These are phyloP conservation scores for Vireo altiloquus DNA, from an alignment of 2,113 vertebrate species.

Conservation along the genomic window DNA sequence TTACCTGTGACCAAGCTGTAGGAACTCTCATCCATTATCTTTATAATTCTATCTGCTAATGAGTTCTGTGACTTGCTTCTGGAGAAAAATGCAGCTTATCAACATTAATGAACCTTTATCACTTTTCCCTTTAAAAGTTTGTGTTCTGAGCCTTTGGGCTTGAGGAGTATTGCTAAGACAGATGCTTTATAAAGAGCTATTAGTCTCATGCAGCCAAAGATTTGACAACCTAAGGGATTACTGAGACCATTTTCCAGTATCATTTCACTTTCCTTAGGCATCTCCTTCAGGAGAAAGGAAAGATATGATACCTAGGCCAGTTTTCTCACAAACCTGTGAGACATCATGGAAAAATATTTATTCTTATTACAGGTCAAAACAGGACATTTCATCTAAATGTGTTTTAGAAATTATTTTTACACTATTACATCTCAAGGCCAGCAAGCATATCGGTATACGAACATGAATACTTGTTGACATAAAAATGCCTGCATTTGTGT, in stretches of 20 bases:
- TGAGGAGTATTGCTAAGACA: conserved; percentile 39
- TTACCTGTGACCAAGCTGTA: conserved; percentile 34
- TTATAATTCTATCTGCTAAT: conserved; percentile 52
- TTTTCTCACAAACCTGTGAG: not conserved
- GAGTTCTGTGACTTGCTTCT: conserved; percentile 58
- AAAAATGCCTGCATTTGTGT: not conserved
- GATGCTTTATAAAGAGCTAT: conserved; percentile 57
- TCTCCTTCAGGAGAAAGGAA: not conserved
- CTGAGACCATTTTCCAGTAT: conserved; percentile 50
- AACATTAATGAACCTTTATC: conserved; percentile 45
- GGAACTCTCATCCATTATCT: conserved; percentile 39
- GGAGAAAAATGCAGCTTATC: conserved; percentile 49
- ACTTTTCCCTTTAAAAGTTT: conserved; percentile 45
- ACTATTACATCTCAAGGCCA: not conserved
- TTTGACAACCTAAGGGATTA: conserved; percentile 66
- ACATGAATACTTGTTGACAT: not conserved
- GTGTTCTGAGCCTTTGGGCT: conserved; percentile 47
- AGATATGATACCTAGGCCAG: not conserved
- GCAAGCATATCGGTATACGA: not conserved
- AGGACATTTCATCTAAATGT: not conserved
- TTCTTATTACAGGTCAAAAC: conserved; percentile 4
- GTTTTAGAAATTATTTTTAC: not conserved
- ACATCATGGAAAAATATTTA: not conserved
- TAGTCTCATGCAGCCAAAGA: conserved; percentile 57
- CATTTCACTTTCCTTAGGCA: conserved; percentile 51